These are phyloP conservation scores for Holcopasites calliopsidis DNA, from an alignment of 1,140 invertebrate species.

Conservation along the genomic window DNA sequence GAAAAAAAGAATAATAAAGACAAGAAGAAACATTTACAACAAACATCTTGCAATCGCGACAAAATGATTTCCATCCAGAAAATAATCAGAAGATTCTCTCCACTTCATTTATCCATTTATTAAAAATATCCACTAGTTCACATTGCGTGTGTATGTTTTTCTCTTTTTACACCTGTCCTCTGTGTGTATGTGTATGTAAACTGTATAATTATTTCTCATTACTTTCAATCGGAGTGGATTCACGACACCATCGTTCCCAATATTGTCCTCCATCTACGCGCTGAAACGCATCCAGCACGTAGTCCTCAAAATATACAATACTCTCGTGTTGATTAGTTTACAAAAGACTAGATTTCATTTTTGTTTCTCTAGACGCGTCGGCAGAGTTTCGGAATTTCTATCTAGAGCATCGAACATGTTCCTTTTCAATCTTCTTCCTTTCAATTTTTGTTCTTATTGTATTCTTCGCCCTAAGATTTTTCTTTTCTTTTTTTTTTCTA, in stretches of 20 bases:
- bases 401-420: constrained; percentile 40
- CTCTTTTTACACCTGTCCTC: constrained; percentile 21
- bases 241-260: constrained; percentile 68
- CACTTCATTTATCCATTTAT: constrained; percentile 75
- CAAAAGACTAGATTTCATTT: constrained; percentile 72
- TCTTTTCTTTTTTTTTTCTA: background rate
- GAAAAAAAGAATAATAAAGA: background rate
- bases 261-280: constrained; percentile 72
- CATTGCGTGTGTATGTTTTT: constrained; percentile 57
- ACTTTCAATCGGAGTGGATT: constrained; percentile 75
- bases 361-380: constrained; percentile 49
- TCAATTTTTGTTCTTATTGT: background rate
- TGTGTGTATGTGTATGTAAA: constrained; percentile 2
- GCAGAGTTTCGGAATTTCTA: constrained; percentile 63
- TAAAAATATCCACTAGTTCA: constrained; percentile 79
- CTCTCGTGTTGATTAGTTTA: constrained; percentile 64
- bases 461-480: background rate
- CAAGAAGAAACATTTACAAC: background rate
- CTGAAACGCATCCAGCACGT: constrained; percentile 66
- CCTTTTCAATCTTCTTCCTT: background rate
- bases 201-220: constrained; percentile 58
- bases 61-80: background rate
- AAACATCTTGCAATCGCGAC: background rate
- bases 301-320: constrained; percentile 76
- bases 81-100: background rate